Conservation (phyloP, 2,797 vertebrate genomes). For the Otolemur crassicaudatus region DNA sequence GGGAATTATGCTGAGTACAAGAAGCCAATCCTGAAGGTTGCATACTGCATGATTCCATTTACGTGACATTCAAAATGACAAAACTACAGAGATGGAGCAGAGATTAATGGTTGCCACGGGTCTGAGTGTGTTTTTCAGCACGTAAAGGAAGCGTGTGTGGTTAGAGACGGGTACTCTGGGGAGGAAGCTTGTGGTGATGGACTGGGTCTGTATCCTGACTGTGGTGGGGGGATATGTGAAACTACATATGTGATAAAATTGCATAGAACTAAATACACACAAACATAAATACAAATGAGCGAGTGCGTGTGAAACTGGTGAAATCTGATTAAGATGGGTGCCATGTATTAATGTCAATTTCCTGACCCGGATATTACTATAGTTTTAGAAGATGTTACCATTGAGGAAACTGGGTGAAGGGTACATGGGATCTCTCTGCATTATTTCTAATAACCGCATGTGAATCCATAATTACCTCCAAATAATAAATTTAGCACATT, state of each 20-base stretch:
- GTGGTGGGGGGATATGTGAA: background rate
- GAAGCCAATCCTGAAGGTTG: background rate
- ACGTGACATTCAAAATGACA: background rate
- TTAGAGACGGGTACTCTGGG: background rate
- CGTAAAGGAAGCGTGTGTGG: background rate
- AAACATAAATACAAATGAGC: background rate
- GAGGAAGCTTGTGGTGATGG: background rate
- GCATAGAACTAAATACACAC: background rate
- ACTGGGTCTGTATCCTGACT: background rate
- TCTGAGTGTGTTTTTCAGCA: accelerated
- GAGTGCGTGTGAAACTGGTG: background rate
- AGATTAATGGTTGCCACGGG: background rate
- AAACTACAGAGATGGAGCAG: background rate
- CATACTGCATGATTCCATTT: background rate
- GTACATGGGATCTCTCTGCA: background rate
- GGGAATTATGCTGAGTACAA: background rate
- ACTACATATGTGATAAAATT: background rate
- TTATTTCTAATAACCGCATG: background rate
- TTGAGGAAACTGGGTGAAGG: background rate
- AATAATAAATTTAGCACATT: background rate
- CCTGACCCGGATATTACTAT: background rate
- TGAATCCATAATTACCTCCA: constrained; percentile 11
- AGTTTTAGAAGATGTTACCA: background rate
- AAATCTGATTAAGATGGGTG: background rate
- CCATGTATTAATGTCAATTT: background rate